phyloP scores from a whole-genome alignment of 2,113 vertebrate species.

The Trichechus manatus region DNA sequence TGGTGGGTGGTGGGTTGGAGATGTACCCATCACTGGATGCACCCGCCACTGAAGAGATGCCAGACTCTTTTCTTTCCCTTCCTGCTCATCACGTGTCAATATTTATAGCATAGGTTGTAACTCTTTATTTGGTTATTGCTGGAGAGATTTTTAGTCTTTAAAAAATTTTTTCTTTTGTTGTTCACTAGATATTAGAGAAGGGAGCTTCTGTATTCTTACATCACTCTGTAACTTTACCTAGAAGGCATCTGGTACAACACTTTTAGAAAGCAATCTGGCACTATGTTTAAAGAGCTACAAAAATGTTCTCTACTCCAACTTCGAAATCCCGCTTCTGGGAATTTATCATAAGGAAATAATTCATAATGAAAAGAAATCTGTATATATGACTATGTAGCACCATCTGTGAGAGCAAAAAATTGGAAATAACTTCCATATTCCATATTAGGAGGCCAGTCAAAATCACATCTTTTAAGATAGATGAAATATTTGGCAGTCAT shows the following conservation, averaged over 20 bases:
- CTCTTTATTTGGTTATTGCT: background rate
- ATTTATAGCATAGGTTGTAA: background rate
- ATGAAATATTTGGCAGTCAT: slow-evolving; percentile 34
- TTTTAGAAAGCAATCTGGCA: slow-evolving; percentile 61
- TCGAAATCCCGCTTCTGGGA: slow-evolving; percentile 43
- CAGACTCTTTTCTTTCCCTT: background rate
- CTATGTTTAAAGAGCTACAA: background rate
- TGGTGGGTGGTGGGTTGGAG: background rate
- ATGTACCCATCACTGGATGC: background rate
- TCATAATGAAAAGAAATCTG: slow-evolving; percentile 52
- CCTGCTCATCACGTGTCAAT: background rate
- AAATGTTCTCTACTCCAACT: slow-evolving; percentile 27
- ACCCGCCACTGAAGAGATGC: background rate
- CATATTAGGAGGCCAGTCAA: background rate
- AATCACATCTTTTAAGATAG: slow-evolving; percentile 22
- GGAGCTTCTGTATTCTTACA: background rate
- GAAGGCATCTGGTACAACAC: background rate
- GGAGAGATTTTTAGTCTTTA: slow-evolving; percentile 30
- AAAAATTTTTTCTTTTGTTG: background rate
- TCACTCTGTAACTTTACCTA: slow-evolving; percentile 49
- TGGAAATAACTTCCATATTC: slow-evolving; percentile 23
- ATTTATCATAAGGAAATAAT: slow-evolving; percentile 63
- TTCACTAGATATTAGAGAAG: slow-evolving; percentile 35
- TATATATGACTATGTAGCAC: slow-evolving; percentile 21
- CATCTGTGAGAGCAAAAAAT: slow-evolving; percentile 57